phyloP scores from a whole-genome alignment of 2,888 invertebrate genomes.

The Brassicogethes aeneus region DNA sequence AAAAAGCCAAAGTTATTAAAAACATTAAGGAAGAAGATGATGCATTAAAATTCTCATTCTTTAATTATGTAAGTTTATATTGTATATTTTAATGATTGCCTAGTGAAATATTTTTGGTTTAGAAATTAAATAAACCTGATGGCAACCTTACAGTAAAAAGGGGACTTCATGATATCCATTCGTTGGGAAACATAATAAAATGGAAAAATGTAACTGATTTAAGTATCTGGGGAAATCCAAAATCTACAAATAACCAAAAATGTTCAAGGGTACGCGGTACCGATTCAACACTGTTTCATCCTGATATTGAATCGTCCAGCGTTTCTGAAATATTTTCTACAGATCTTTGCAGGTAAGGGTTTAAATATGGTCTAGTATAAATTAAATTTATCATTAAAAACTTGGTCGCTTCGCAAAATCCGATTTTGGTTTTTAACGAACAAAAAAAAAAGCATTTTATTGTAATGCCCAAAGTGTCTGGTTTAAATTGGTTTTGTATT shows the following conservation, averaged over 20 bases:
- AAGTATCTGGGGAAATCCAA: constrained; percentile 36
- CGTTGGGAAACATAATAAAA: constrained; percentile 41
- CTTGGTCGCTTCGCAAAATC: too few relatives aligned
- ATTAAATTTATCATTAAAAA: constrained; percentile 4
- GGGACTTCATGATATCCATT: constrained; percentile 40
- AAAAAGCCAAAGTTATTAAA: neutral
- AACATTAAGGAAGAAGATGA: constrained; percentile 2
- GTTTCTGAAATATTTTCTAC: constrained; percentile 47
- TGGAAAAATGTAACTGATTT: constrained; percentile 38
- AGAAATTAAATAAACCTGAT: constrained; percentile 44
- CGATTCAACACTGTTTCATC: constrained; percentile 51
- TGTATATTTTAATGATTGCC: constrained; percentile 1
- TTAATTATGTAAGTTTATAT: constrained; percentile 10
- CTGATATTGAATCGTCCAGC: constrained; percentile 45
- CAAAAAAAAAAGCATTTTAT: too few relatives aligned
- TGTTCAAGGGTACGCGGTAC: constrained; percentile 47
- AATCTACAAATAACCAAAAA: constrained; percentile 12
- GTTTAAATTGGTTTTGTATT: too few relatives aligned
- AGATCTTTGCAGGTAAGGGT: constrained; percentile 54
- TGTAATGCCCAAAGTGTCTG: too few relatives aligned
- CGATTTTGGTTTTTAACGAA: too few relatives aligned
- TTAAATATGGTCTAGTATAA: constrained; percentile 4
- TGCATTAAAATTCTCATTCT: constrained; percentile 9
- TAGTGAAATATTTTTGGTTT: constrained; percentile 6
- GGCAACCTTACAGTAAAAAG: constrained; percentile 47